Percentiles rank a stretch among this genome's conserved stretches.
These are phyloP conservation scores for Phenganax marumi DNA, from an alignment of 92 coral and sea anemone genomes.

Conservation along the genomic window DNA sequence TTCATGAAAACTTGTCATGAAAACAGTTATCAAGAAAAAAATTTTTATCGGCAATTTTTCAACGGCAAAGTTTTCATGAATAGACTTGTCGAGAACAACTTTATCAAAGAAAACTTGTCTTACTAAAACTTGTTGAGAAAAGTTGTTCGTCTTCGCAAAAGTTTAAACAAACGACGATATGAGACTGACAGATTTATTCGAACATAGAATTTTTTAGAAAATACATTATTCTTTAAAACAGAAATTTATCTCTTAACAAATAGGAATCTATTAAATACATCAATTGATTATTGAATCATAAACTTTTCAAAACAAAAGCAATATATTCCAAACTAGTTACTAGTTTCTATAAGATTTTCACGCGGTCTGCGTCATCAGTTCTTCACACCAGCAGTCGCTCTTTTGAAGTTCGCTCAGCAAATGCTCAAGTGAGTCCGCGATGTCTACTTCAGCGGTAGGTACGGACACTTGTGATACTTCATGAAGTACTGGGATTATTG, in stretches of 20 bases:
- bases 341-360: neutral
- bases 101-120: neutral
- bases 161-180: neutral
- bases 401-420: conserved; percentile 17
- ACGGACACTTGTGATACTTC: neutral
- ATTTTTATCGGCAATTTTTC: no score
- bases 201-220: conserved; percentile 21
- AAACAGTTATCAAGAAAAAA: no score
- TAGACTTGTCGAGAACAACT: no score
- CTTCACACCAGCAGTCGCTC: conserved; percentile 23
- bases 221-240: conserved; percentile 22
- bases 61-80: no score
- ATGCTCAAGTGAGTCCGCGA: conserved; percentile 23
- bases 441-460: neutral
- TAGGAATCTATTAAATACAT: neutral
- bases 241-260: conserved; percentile 13
- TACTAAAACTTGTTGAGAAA: neutral
- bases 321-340: neutral
- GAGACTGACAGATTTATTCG: neutral
- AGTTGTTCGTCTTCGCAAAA: neutral
- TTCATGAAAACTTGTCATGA: no score
- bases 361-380: neutral
- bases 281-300: neutral
- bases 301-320: conserved; percentile 11
- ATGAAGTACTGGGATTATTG: neutral